These are phyloP conservation scores for Laticauda laticaudata DNA, from an alignment of 2,113 vertebrate species.

Conservation along the genomic window DNA sequence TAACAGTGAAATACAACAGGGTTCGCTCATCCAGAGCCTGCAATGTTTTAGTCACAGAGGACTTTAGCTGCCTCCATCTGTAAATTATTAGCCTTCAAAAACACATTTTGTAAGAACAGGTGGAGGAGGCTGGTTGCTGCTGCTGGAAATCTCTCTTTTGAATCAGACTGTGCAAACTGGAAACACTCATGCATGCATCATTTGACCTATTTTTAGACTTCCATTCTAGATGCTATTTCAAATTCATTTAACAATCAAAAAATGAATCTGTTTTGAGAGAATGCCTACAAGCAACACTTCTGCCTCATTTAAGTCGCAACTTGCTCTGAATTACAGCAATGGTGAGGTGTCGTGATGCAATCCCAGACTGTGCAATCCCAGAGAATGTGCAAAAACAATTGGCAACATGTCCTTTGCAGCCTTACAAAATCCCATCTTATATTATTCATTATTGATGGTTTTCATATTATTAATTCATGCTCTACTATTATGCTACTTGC, in stretches of 20 bases:
- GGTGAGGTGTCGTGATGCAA: not conserved
- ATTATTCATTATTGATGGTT: not conserved
- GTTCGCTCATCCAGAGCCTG: not conserved
- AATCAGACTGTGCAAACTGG: not conserved
- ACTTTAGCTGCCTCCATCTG: not conserved
- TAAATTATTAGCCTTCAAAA: not conserved
- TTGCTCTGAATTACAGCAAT: not conserved
- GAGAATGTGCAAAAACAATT: not conserved
- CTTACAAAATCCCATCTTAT: not conserved
- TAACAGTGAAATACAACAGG: not conserved
- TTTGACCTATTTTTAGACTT: not conserved
- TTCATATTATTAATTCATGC: not conserved
- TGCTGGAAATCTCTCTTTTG: not conserved
- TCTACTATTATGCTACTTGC: not conserved
- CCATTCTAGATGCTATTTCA: not conserved
- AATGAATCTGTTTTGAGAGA: not conserved
- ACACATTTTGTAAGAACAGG: not conserved
- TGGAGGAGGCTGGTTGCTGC: not conserved
- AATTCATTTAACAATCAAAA: not conserved
- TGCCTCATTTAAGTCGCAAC: not conserved
- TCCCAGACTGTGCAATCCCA: not conserved
- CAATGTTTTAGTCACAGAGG: not conserved
- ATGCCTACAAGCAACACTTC: not conserved
- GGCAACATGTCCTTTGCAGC: not conserved
- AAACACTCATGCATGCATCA: not conserved